Conservation (phyloP, 1,140 invertebrate species). For the Samia ricini region DNA sequence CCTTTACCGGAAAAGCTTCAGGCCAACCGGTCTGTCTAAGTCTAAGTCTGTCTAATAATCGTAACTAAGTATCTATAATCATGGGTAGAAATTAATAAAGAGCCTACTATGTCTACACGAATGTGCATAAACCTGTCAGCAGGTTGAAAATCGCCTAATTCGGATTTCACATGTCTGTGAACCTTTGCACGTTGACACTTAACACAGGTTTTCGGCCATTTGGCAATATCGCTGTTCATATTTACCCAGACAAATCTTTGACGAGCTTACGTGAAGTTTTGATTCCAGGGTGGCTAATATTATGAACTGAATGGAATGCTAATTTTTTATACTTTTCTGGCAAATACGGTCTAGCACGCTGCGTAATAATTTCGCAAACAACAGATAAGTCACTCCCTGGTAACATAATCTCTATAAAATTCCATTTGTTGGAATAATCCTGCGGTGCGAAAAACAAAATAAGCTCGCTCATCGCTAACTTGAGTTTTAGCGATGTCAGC, state of each 20-base stretch:
- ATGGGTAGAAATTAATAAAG: constrained; percentile 39
- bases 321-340: not conserved
- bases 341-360: not conserved
- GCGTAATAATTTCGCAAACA: not conserved
- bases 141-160: constrained; percentile 15
- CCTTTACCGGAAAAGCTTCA: constrained; percentile 11
- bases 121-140: constrained; percentile 58
- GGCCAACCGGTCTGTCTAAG: constrained; percentile 9
- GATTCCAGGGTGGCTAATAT: constrained; percentile 5
- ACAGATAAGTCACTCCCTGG: not conserved
- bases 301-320: constrained; percentile 7
- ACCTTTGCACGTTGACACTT: constrained; percentile 32
- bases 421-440: not conserved
- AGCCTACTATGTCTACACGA: constrained; percentile 30
- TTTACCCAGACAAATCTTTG: constrained; percentile 13
- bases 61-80: constrained; percentile 7
- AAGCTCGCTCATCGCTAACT: not conserved
- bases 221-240: constrained; percentile 49
- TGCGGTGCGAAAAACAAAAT: too few relatives aligned
- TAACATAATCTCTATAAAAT: not conserved
- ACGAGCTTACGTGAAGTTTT: not conserved
- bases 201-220: constrained; percentile 34
- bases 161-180: constrained; percentile 9
- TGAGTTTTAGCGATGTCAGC: not conserved
- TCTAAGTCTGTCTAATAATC: constrained; percentile 10